A percentile compares a stretch with the other conserved stretches of the same genome.
phyloP scores from a whole-genome alignment of 2,113 vertebrate genomes.

The Podiceps cristatus region DNA sequence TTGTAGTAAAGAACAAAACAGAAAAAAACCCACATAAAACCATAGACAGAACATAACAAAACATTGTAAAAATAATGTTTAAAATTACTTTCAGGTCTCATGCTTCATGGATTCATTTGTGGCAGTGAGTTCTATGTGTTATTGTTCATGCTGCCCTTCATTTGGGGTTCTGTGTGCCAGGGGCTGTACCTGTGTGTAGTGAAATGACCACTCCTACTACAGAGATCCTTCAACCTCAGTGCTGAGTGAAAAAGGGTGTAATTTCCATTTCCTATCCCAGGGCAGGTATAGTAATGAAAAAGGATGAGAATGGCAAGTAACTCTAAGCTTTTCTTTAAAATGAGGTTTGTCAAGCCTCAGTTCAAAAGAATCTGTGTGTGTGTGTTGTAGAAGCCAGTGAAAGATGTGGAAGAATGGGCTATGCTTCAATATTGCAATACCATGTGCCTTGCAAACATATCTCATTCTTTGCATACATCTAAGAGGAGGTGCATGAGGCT shows the following conservation, averaged over 20 bases:
- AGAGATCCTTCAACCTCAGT: background rate
- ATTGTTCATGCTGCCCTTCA: background rate
- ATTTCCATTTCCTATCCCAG: background rate
- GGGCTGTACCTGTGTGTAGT: background rate
- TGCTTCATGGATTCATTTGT: background rate
- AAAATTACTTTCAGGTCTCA: background rate
- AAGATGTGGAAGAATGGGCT: background rate
- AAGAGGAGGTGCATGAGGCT: background rate
- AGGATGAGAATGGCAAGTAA: background rate
- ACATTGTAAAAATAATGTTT: background rate
- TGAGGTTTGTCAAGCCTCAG: background rate
- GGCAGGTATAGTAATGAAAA: background rate
- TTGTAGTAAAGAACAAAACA: background rate
- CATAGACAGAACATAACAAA: background rate
- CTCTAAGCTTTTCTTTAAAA: background rate
- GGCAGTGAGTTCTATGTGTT: background rate
- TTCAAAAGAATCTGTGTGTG: background rate
- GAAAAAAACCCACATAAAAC: background rate
- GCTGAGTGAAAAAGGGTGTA: background rate
- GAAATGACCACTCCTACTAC: background rate
- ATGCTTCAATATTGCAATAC: background rate
- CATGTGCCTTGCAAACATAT: background rate
- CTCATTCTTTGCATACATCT: background rate
- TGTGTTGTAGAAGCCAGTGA: background rate
- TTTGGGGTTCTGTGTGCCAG: background rate